Conservation (phyloP, 2,113 vertebrate species). For the Catharus bicknelli region DNA sequence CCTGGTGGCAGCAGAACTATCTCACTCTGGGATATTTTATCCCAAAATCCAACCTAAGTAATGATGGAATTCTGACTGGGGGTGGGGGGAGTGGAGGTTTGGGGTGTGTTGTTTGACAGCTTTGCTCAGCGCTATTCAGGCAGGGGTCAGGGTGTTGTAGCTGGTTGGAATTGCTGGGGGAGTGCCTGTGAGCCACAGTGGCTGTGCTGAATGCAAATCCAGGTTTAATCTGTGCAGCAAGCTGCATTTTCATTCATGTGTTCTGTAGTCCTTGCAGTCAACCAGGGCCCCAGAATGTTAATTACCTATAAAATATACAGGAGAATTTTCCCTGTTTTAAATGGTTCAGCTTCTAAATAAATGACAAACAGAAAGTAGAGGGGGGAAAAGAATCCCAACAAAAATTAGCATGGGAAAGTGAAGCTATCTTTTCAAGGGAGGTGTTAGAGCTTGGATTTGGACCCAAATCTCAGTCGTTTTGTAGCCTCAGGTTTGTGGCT, state of each 20-base stretch:
- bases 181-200: background rate
- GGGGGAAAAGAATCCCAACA: rapidly evolving
- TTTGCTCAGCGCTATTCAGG: background rate
- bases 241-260: background rate
- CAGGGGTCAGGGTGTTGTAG: background rate
- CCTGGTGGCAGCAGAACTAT: background rate
- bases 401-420: background rate
- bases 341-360: background rate
- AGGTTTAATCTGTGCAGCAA: background rate
- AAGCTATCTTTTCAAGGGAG: background rate
- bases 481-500: background rate
- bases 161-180: background rate
- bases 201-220: slow-evolving; percentile 14
- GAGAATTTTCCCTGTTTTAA: background rate
- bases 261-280: background rate
- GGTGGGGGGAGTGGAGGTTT: background rate
- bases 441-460: background rate
- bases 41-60: background rate
- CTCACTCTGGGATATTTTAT: background rate
- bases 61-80: background rate
- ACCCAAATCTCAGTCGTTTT: background rate
- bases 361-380: background rate
- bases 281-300: background rate
- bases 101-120: background rate
- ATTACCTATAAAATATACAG: background rate